Base-by-base conservation (phyloP, 2,797 vertebrate species). In the Emydoidea blandingii region DNA sequence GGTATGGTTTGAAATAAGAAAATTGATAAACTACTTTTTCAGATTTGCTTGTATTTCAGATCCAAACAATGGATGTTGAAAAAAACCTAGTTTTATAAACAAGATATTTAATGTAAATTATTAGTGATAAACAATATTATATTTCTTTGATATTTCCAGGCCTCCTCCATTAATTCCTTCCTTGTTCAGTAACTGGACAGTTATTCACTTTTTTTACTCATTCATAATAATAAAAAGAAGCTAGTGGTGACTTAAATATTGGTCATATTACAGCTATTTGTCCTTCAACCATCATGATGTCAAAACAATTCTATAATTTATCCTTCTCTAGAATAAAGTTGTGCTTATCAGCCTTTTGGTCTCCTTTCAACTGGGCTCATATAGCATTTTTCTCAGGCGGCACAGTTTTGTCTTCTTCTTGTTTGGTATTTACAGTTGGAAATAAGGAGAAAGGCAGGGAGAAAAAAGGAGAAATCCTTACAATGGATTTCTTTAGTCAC, bases 1-100 rank as follows among this genome's bases (percentile, higher is more conserved):
- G 99, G 99, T 99, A 97, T 37, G 9, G 90, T 92, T 90, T 91
- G 27, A 94, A 96, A 5, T 79, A 72, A 5, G 80, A 11, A 81
- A 47, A 34, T 27, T 59, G 50, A 34, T 88, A 83, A 91, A 83
- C 80, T 5, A 83, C 31, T 91, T 94, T 93, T 94, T 56, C 74
- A 6, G 12, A 4, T 68, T 95, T 91, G 5, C 49, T 88, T 34
- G 8, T 89, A 8, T 31, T 86, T 72, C 72, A 78, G 72, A 72
- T 91, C 52, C n/a, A 52, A 49, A 3, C 81, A 16, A 84, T 95
- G 86, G 19, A 79, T 90, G 56, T 25, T 91, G 27, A 95, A 94
- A 89, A 53, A 84, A 84, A 27, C 4, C 80, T 1, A 87, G 34
- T 87, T 92, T 87, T 86, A 23, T 11, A 29, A 89, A 50, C 1